phyloP scores from a whole-genome alignment of 92 coral and sea anemone genomes.

The Porites cylindrica region DNA sequence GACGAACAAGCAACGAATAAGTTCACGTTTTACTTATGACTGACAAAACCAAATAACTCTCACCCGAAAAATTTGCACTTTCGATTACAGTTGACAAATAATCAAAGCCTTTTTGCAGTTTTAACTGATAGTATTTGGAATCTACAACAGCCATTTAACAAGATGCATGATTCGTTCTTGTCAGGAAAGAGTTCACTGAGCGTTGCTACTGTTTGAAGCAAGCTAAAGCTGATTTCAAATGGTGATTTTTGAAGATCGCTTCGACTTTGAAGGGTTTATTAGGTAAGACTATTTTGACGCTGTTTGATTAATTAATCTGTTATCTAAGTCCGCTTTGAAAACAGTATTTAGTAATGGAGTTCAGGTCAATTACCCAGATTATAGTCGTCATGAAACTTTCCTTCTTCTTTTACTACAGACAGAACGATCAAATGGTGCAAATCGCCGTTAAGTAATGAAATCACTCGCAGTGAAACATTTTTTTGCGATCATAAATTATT shows the following conservation, averaged over 20 bases:
- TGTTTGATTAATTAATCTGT: background rate
- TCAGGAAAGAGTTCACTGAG: background rate
- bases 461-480: no score
- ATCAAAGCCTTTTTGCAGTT: background rate
- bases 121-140: background rate
- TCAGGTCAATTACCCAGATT: background rate
- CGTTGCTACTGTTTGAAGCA: background rate
- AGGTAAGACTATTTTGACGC: slow-evolving; percentile 15
- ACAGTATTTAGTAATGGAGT: background rate
- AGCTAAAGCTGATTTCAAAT: background rate
- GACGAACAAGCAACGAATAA: no score
- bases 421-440: background rate
- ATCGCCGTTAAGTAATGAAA: background rate
- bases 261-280: background rate
- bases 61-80: no score
- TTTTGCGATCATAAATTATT: no score
- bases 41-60: no score
- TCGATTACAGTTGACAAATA: background rate
- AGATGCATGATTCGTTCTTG: background rate
- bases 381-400: background rate
- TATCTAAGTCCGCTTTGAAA: background rate
- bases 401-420: background rate
- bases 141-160: no score
- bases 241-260: background rate
- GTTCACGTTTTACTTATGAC: no score